phyloP scores from a whole-genome alignment of 2,113 vertebrate genomes.

The Gambusia affinis region DNA sequence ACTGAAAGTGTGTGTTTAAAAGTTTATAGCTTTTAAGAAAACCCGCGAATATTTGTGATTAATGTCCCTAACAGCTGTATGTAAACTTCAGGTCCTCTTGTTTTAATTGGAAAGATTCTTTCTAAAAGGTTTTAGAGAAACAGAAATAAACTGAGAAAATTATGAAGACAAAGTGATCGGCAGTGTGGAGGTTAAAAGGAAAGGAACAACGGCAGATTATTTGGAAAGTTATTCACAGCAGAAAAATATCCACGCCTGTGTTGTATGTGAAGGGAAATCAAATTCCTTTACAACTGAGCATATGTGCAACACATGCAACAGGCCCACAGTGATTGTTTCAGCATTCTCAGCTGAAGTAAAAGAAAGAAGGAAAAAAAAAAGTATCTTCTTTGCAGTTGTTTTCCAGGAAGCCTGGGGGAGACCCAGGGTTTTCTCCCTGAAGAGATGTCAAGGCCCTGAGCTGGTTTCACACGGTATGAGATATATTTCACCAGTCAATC shows the following conservation, averaged over 20 bases:
- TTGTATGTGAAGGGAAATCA: not conserved
- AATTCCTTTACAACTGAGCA: not conserved
- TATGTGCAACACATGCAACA: constrained; percentile 5
- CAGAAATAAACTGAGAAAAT: too few relatives aligned
- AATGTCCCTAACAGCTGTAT: too few relatives aligned
- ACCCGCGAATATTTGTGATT: too few relatives aligned
- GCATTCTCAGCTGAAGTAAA: not conserved
- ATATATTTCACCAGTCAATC: constrained; percentile 79
- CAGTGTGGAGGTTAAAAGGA: not conserved
- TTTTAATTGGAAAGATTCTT: too few relatives aligned
- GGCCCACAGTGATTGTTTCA: constrained; percentile 28
- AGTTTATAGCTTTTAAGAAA: too few relatives aligned
- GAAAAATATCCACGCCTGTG: not conserved
- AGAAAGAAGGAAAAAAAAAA: not conserved
- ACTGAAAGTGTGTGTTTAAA: too few relatives aligned
- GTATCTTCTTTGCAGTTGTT: constrained; percentile 62
- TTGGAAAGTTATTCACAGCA: not conserved
- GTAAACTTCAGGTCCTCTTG: too few relatives aligned
- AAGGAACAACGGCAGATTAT: not conserved
- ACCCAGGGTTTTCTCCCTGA: constrained; percentile 54
- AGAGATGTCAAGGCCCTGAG: constrained; percentile 63
- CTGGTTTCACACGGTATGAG: constrained; percentile 70
- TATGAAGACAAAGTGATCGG: too few relatives aligned
- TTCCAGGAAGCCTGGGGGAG: constrained; percentile 57
- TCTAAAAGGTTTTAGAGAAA: too few relatives aligned